Percentiles rank a stretch among this genome's conserved stretches.
Evolutionary conservation across 2,113 vertebrate genomes (phyloP).

Genomic region (Phrynocephalus versicolor): DNA sequence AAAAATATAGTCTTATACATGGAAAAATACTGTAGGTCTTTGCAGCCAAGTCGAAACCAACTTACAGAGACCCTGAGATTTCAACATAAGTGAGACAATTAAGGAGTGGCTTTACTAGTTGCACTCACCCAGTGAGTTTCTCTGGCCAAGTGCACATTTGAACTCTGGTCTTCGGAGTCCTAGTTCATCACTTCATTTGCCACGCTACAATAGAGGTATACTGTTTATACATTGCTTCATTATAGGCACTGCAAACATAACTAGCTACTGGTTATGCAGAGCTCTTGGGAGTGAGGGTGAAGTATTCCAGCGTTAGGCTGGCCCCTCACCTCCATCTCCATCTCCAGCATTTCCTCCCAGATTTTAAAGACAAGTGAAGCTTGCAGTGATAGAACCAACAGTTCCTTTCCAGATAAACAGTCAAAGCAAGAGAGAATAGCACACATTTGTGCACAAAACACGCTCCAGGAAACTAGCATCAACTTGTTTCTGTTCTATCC

Average conservation of each 20-base stretch:
- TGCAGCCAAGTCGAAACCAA: no score
- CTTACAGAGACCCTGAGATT: no score
- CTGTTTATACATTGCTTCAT: neutral
- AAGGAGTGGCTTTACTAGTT: no score
- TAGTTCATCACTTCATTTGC: no score
- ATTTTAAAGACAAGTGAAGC: neutral
- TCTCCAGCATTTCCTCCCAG: slow-evolving; percentile 1
- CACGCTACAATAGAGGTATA: no score
- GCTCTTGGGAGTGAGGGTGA: neutral
- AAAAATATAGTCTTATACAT: no score
- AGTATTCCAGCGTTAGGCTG: neutral
- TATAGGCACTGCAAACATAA: neutral
- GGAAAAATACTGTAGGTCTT: no score
- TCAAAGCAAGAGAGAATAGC: neutral
- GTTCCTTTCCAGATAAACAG: neutral
- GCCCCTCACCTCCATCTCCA: no score
- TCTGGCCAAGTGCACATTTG: no score
- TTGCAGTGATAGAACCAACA: neutral
- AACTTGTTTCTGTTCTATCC: slow-evolving; percentile 8
- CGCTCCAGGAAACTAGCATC: neutral
- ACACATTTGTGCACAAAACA: neutral
- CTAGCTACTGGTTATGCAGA: neutral
- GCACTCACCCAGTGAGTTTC: no score
- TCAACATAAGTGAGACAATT: no score
- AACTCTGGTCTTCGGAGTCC: no score